Conservation (phyloP, 2,888 invertebrate genomes). For the Nasonia oneida region DNA sequence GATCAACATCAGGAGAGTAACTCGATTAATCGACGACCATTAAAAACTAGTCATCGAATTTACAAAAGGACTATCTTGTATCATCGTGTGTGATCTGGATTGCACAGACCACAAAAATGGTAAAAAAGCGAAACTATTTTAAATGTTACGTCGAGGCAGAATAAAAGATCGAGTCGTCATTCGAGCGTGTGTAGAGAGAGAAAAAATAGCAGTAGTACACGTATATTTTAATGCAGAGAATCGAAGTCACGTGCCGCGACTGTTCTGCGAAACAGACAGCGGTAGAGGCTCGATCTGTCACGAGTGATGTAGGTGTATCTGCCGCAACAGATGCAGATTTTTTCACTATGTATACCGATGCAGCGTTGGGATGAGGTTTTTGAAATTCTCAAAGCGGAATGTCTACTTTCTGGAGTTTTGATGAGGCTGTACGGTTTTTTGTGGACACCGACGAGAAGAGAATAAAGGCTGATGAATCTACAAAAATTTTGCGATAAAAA, state of each 20-base stretch:
- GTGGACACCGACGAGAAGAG: neutral
- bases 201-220: neutral
- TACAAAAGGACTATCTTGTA: neutral
- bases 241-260: constrained; percentile 6
- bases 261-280: neutral
- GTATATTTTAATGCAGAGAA: neutral
- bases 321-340: neutral
- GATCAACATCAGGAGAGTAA: too few relatives aligned
- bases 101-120: neutral
- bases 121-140: neutral
- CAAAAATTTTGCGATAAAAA: too few relatives aligned
- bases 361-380: neutral
- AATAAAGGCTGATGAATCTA: too few relatives aligned
- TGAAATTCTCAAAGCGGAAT: neutral
- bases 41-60: too few relatives aligned
- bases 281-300: neutral
- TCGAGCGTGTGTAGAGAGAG: neutral
- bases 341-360: neutral
- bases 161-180: neutral
- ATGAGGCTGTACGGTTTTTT: neutral
- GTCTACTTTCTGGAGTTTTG: neutral
- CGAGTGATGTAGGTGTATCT: neutral
- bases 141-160: neutral
- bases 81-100: neutral
- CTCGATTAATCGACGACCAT: too few relatives aligned